phyloP scores from a whole-genome alignment of 2,113 vertebrate species.

The Corythornis madagascariensis region DNA sequence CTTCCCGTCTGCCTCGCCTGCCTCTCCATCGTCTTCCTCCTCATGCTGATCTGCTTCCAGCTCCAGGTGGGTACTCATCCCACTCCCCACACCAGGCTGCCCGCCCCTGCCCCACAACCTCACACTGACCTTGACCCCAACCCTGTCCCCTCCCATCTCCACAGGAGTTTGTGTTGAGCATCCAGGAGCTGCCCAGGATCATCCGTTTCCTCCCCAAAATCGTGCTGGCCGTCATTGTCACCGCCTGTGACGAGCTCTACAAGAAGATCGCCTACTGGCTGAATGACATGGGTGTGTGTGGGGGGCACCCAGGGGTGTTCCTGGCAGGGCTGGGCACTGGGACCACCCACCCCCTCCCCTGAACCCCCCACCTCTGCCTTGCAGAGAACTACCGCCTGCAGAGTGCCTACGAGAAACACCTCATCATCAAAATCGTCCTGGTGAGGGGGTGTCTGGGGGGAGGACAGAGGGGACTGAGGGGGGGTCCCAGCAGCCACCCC shows the following conservation, averaged over 20 bases:
- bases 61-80: conserved; percentile 85
- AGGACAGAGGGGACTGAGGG: neutral
- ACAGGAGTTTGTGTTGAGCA: conserved; percentile 91
- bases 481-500: neutral
- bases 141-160: neutral
- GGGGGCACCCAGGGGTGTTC: neutral
- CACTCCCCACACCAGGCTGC: neutral
- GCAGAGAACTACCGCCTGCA: conserved; percentile 97
- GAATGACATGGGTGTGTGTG: conserved; percentile 91
- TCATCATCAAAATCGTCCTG: conserved; percentile 98
- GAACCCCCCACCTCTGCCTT: neutral
- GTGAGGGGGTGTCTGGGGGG: conserved; percentile 74
- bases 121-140: fast-evolving
- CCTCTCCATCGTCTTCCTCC: conserved; percentile 90
- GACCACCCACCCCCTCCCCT: neutral
- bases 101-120: fast-evolving
- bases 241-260: conserved; percentile 91
- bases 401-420: conserved; percentile 98
- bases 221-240: conserved; percentile 92
- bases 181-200: conserved; percentile 90
- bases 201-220: conserved; percentile 93
- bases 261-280: conserved; percentile 96
- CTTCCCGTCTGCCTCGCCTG: conserved; percentile 91
- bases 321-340: neutral
- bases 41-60: conserved; percentile 97